Percentiles rank a stretch among this genome's conserved stretches.
These are phyloP conservation scores for Tenthredo scrophulariae DNA, from an alignment of 2,888 invertebrate genomes.

Conservation along the genomic window DNA sequence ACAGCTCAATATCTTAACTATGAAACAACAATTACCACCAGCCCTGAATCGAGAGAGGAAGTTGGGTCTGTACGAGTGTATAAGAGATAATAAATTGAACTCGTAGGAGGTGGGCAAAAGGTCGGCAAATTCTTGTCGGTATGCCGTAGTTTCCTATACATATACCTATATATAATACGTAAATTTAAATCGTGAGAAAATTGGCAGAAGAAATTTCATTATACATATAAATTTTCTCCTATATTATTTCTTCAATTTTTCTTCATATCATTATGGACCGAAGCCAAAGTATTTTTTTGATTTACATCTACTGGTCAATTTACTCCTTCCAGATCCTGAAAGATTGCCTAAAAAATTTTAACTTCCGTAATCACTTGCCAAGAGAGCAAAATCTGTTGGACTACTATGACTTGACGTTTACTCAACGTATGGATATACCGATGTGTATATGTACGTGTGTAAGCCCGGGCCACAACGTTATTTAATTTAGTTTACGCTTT, in stretches of 20 bases:
- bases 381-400: background rate
- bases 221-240: background rate
- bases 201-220: background rate
- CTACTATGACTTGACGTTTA: background rate
- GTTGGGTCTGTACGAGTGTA: background rate
- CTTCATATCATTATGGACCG: background rate
- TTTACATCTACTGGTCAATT: slow-evolving; percentile 4
- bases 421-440: background rate
- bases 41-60: slow-evolving; percentile 45
- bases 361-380: slow-evolving; percentile 10
- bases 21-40: slow-evolving; percentile 21
- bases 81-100: background rate
- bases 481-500: slow-evolving; percentile 74
- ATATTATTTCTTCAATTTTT: background rate
- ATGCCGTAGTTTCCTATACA: background rate
- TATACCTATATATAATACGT: background rate
- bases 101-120: slow-evolving; percentile 16
- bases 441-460: background rate
- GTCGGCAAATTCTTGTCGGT: slow-evolving; percentile 22
- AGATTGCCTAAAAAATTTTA: background rate
- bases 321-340: background rate
- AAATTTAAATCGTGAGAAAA: slow-evolving; percentile 28
- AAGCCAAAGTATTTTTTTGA: background rate
- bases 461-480: slow-evolving; percentile 61
- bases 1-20: background rate